Base-by-base conservation (phyloP, 92 coral and sea anemone species). In the Epizoanthus fatuus region DNA sequence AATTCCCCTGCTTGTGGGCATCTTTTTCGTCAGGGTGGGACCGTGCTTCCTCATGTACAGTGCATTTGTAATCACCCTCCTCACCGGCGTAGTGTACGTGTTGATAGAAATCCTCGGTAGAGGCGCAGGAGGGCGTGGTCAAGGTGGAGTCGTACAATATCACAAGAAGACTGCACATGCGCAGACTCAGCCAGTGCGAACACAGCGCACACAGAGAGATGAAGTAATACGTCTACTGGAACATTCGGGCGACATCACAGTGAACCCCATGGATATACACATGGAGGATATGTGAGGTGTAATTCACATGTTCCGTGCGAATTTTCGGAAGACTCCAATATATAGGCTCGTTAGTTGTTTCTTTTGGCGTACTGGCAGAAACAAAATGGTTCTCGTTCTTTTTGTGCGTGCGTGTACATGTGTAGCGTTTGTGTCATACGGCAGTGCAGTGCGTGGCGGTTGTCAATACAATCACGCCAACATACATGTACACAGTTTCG, bases 1-100 rank as follows among this genome's bases (percentile, higher is more conserved):
- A 6, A 82, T 97, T 55, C 99, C 99, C 2, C 67, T 97, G 55
- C 88, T 86, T 0, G 92, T 97, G 49, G 99, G 99, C 1, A 88
- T 85, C 22, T 89, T 95, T 32, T 91, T 97, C 39, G 79, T 66
- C 14, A 78, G 69, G 13, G 84, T 87, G 5, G 99, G 99, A 8
- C 94, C 98, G 3, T 92, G 94, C 60, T 83, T 94, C 5, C 85
- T 97, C 56, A 90, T 93, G 91, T 85, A 84, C 35, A 83, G 92
- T 42, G 86, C 91, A 20, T 81, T 97, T 29, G 88, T 88, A 5
- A 64, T 97, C 59, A 81, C 91, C 17, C 9, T 91, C 8, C 77
- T 91, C 52, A 56, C 91, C 12, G 69, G 84, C 51, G 70, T 72
- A 2, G 86, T 86, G 1, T 93, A 74, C 60, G 45, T 84, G 32